Percentiles rank a stretch among this genome's conserved stretches.
Conservation (phyloP, 2,113 vertebrate genomes). For the Nothocercus julius region DNA sequence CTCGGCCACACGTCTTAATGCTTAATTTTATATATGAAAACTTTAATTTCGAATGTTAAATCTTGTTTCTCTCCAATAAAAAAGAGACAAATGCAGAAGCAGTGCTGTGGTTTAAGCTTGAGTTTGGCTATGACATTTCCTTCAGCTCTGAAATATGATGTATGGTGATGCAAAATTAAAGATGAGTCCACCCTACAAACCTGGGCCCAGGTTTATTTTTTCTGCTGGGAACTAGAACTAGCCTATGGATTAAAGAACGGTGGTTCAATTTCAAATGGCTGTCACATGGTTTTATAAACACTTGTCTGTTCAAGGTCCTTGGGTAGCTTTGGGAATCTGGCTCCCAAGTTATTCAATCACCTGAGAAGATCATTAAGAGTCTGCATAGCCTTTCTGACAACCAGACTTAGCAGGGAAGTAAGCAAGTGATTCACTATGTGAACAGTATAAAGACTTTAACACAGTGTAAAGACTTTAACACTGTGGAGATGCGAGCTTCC, state of each 20-base stretch:
- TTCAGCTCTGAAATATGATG: background rate
- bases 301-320: background rate
- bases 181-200: background rate
- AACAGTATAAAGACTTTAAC: background rate
- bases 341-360: conserved; percentile 10
- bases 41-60: background rate
- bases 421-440: background rate
- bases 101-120: background rate
- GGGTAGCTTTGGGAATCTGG: conserved; percentile 27
- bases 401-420: background rate
- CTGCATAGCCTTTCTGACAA: background rate
- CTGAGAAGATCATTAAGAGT: background rate
- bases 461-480: background rate
- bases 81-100: background rate
- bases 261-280: background rate
- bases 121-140: background rate
- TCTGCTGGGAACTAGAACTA: background rate
- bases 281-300: background rate
- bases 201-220: background rate
- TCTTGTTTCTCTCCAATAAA: background rate
- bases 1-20: background rate
- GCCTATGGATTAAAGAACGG: background rate
- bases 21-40: conserved; percentile 16
- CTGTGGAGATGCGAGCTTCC: background rate
- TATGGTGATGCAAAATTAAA: background rate